Evolutionary conservation across 2,888 invertebrate genomes (phyloP).

Genomic region (Xanthorhoe designata): DNA sequence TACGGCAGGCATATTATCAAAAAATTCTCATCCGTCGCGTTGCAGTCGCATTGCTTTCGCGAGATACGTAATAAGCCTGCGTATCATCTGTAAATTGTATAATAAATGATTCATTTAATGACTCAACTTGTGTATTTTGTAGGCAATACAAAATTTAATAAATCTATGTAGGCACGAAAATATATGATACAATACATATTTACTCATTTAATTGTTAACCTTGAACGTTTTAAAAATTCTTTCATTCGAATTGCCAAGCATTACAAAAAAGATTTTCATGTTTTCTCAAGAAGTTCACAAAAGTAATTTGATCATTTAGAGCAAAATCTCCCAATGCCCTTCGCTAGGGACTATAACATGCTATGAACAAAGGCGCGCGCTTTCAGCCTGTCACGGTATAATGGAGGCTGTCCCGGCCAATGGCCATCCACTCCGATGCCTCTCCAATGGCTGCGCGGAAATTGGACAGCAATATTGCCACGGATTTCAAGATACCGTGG

Average conservation of each 20-base stretch:
- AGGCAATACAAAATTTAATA: too few relatives aligned
- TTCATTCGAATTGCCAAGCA: not conserved
- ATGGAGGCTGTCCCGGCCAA: conserved; percentile 37
- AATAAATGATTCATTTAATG: too few relatives aligned
- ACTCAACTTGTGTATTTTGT: too few relatives aligned
- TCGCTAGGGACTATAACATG: not conserved
- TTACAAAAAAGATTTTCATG: not conserved
- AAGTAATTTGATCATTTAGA: not conserved
- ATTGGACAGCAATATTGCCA: conserved; percentile 30
- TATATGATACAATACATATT: too few relatives aligned
- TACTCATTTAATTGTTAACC: too few relatives aligned
- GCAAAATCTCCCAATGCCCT: not conserved
- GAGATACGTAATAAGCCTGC: too few relatives aligned
- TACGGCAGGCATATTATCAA: too few relatives aligned
- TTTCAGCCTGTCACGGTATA: conserved; percentile 35
- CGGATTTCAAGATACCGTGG: conserved; percentile 16
- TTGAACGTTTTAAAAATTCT: too few relatives aligned
- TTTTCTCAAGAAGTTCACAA: not conserved
- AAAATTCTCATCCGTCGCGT: too few relatives aligned
- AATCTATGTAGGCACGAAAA: too few relatives aligned
- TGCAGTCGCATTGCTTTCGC: too few relatives aligned
- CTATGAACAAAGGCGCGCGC: conserved; percentile 27
- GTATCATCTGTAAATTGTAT: too few relatives aligned
- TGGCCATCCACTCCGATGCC: conserved; percentile 24
- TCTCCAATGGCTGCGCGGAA: conserved; percentile 25